Conservation (phyloP, 2,113 vertebrate species). For the Lepus europaeus region DNA sequence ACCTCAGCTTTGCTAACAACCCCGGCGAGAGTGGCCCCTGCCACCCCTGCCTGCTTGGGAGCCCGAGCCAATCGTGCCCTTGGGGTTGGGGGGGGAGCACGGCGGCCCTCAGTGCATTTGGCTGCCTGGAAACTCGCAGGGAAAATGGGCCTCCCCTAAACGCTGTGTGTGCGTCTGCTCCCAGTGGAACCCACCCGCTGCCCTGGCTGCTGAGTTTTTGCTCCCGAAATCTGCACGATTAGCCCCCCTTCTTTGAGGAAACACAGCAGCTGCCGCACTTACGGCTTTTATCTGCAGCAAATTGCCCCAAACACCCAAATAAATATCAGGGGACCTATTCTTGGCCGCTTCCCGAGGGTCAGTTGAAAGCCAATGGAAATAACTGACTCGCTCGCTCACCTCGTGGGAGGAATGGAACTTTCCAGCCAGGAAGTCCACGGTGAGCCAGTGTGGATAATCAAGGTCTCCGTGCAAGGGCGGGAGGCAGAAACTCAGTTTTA, state of each 20-base stretch:
- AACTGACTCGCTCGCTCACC: constrained; percentile 25
- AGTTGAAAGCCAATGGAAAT: constrained; percentile 67
- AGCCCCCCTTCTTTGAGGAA: constrained; percentile 57
- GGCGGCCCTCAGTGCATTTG: background rate
- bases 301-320: constrained; percentile 74
- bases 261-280: constrained; percentile 67
- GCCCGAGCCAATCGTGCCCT: constrained; percentile 49
- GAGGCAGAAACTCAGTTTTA: constrained; percentile 47
- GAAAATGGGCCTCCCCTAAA: constrained; percentile 72
- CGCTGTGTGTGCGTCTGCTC: constrained; percentile 55
- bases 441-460: constrained; percentile 40
- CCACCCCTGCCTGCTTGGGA: constrained; percentile 68
- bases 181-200: constrained; percentile 67
- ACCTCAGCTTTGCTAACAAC: constrained; percentile 74
- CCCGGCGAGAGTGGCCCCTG: constrained; percentile 59
- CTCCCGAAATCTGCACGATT: background rate
- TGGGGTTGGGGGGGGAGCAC: background rate
- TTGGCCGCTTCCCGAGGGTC: constrained; percentile 41
- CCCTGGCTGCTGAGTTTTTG: constrained; percentile 67
- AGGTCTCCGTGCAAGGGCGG: constrained; percentile 34
- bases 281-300: constrained; percentile 50
- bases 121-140: constrained; percentile 51
- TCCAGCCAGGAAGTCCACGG: background rate
- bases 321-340: constrained; percentile 74
- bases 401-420: constrained; percentile 39